These are phyloP conservation scores for Eurypyga helias DNA, from an alignment of 2,113 vertebrate genomes.

Conservation along the genomic window DNA sequence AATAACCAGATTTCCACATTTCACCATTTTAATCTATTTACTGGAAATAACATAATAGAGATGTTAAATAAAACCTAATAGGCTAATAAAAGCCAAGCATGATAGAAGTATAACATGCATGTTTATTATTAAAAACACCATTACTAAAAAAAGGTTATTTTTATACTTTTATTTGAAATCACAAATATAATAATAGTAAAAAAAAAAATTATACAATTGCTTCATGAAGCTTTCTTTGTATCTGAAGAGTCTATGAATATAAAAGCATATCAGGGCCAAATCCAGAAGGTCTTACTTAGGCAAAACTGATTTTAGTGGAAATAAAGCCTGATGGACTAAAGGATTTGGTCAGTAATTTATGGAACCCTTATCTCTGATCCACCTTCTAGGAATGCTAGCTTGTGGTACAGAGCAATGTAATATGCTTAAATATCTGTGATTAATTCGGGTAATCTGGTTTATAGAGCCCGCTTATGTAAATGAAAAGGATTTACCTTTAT, in stretches of 20 bases:
- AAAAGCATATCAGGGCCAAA: conserved; percentile 25
- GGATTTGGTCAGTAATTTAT: conserved; percentile 65
- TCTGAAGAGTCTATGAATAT: conserved; percentile 40
- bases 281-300: conserved; percentile 36
- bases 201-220: not conserved
- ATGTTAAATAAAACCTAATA: not conserved
- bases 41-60: conserved; percentile 11
- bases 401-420: conserved; percentile 52
- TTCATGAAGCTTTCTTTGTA: not conserved
- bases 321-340: conserved; percentile 63
- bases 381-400: conserved; percentile 61
- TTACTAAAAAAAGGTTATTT: not conserved
- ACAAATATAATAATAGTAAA: not conserved
- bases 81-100: not conserved
- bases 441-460: conserved; percentile 71
- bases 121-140: not conserved
- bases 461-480: conserved; percentile 54
- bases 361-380: conserved; percentile 62
- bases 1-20: not conserved
- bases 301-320: conserved; percentile 65
- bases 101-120: not conserved
- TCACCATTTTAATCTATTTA: not conserved
- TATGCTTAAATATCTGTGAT: conserved; percentile 66
- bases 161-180: not conserved
- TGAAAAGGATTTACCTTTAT: conserved; percentile 73